phyloP scores from a whole-genome alignment of 2,797 vertebrate genomes.

The Capromys pilorides region DNA sequence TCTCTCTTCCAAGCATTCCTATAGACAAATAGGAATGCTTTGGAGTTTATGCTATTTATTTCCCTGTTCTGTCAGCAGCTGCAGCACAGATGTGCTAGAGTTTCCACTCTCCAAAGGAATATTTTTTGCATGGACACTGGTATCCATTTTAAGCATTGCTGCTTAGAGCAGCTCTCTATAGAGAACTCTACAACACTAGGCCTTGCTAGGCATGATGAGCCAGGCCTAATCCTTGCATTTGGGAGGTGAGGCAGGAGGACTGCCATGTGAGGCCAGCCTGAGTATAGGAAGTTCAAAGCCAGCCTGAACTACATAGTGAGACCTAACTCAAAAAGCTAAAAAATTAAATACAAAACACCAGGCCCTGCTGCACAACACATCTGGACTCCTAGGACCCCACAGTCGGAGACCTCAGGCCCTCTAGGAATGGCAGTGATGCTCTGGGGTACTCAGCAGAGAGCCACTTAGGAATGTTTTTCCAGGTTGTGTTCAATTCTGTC shows the following conservation, averaged over 20 bases:
- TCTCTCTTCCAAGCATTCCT: not conserved
- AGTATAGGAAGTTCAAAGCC: not conserved
- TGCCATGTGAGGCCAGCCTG: not conserved
- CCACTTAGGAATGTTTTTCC: constrained; percentile 58
- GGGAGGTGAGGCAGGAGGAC: not conserved
- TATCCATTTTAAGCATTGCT: constrained; percentile 21
- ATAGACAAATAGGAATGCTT: not conserved
- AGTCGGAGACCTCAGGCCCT: not conserved
- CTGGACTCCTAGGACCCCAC: not conserved
- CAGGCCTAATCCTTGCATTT: not conserved
- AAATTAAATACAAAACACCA: not conserved
- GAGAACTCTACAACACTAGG: not conserved
- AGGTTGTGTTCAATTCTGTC: constrained; percentile 64
- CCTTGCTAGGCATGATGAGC: not conserved
- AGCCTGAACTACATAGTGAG: not conserved
- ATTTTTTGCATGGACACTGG: not conserved
- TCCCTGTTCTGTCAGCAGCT: constrained; percentile 32
- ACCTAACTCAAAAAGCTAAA: not conserved
- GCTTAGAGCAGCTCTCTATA: too few relatives aligned
- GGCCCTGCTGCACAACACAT: not conserved
- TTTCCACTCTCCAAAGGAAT: not conserved
- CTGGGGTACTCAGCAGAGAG: not conserved
- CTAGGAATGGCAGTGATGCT: not conserved
- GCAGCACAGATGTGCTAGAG: not conserved
- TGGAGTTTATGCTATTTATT: constrained; percentile 1